phyloP scores from a whole-genome alignment of 2,113 vertebrate species.

The Ibidorhyncha struthersii region DNA sequence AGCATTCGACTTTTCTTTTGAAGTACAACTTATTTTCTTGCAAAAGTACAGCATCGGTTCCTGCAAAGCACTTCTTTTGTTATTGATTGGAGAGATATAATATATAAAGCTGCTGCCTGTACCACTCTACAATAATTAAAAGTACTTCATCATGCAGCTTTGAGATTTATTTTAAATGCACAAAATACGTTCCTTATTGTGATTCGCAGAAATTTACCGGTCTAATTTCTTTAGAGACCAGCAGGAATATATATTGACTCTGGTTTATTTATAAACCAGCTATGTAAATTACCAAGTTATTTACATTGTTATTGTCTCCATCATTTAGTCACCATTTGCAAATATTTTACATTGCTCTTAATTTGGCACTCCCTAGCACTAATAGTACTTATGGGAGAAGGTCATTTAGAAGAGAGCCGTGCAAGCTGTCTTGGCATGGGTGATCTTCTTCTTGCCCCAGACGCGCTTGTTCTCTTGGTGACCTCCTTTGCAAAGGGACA shows the following conservation, averaged over 20 bases:
- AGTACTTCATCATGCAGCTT: conserved; percentile 67
- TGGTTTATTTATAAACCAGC: conserved; percentile 64
- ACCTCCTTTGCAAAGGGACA: neutral
- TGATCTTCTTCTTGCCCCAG: neutral
- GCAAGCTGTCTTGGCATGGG: neutral
- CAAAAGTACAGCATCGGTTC: conserved; percentile 42
- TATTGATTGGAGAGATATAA: conserved; percentile 66
- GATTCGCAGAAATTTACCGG: conserved; percentile 68
- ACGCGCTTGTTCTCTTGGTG: neutral
- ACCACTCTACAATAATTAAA: conserved; percentile 70
- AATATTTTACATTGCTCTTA: conserved; percentile 49
- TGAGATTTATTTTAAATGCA: conserved; percentile 66
- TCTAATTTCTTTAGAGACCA: conserved; percentile 69
- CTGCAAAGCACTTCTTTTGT: conserved; percentile 51
- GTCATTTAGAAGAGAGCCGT: neutral
- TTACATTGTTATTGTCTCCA: conserved; percentile 66
- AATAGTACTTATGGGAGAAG: neutral
- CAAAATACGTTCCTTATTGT: conserved; percentile 64
- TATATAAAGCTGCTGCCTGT: conserved; percentile 67
- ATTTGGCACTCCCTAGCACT: neutral
- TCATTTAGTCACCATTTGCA: conserved; percentile 59
- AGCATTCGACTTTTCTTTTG: neutral
- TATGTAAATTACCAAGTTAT: conserved; percentile 65
- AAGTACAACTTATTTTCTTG: conserved; percentile 44
- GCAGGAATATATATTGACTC: conserved; percentile 58